phyloP scores from a whole-genome alignment of 2,888 invertebrate genomes.

The Julus scandinavius region DNA sequence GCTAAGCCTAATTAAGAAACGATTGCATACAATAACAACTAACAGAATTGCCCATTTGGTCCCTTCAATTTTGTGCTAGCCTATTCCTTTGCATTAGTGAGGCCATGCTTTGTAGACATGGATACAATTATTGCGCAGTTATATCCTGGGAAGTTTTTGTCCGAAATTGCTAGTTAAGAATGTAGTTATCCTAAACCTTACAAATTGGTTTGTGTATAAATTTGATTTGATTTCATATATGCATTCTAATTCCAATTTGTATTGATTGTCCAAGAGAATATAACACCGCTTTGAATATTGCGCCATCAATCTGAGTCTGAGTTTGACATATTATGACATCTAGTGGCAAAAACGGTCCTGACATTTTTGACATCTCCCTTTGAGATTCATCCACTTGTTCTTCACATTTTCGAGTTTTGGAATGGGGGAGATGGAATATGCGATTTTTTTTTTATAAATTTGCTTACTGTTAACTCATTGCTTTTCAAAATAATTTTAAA shows the following conservation, averaged over 20 bases:
- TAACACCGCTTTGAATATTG: neutral
- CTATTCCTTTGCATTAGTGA: neutral
- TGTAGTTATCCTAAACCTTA: neutral
- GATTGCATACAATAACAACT: conserved; percentile 34
- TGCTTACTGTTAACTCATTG: conserved; percentile 3
- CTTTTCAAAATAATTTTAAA: neutral
- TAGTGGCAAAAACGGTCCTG: too few species aligned
- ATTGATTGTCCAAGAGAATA: neutral
- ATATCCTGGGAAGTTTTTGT: neutral
- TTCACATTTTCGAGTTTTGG: neutral
- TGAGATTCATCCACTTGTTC: neutral
- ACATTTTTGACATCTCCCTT: neutral
- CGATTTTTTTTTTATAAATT: neutral
- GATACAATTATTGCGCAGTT: neutral
- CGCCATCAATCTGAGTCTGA: neutral
- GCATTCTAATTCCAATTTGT: neutral
- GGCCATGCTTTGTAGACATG: neutral
- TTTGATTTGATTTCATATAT: neutral
- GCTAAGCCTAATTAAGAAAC: conserved; percentile 39
- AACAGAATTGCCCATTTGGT: conserved; percentile 29
- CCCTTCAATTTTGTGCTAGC: neutral
- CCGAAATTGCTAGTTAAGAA: neutral
- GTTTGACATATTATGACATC: neutral
- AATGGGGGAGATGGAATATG: neutral
- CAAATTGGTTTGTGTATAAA: neutral